Conservation (phyloP, 2,888 invertebrate genomes). For the Perdita meconis region DNA sequence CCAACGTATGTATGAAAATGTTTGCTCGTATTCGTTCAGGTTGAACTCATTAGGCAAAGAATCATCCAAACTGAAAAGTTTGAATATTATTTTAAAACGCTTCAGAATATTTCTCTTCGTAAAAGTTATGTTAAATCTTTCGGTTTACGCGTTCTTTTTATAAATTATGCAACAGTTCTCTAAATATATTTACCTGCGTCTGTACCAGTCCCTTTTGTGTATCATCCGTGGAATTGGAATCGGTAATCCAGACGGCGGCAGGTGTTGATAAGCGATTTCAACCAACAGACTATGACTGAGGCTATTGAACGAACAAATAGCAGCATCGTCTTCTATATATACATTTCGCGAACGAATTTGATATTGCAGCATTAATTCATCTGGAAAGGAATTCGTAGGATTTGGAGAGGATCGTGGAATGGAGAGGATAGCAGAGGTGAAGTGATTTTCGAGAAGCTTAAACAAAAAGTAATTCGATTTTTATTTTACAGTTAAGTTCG, state of each 20-base stretch:
- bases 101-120: not conserved
- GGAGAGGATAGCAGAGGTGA: not conserved
- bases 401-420: constrained; percentile 43
- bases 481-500: constrained; percentile 21
- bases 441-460: not conserved
- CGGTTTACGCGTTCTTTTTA: not conserved
- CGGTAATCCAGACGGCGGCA: constrained; percentile 79
- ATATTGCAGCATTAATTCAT: constrained; percentile 67
- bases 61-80: constrained; percentile 66
- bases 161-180: constrained; percentile 4
- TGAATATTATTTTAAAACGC: constrained; percentile 2
- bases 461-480: constrained; percentile 9
- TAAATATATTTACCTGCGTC: constrained; percentile 51
- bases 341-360: constrained; percentile 42
- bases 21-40: constrained; percentile 75
- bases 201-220: constrained; percentile 67
- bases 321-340: constrained; percentile 36
- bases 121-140: not conserved
- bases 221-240: constrained; percentile 71
- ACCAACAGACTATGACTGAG: constrained; percentile 75
- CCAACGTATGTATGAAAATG: constrained; percentile 77
- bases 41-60: constrained; percentile 68
- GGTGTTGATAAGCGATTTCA: constrained; percentile 79
- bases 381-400: constrained; percentile 59
- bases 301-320: constrained; percentile 73